Base-by-base conservation (phyloP, 2,797 vertebrate genomes). In the Arnoldichthys spilopterus region DNA sequence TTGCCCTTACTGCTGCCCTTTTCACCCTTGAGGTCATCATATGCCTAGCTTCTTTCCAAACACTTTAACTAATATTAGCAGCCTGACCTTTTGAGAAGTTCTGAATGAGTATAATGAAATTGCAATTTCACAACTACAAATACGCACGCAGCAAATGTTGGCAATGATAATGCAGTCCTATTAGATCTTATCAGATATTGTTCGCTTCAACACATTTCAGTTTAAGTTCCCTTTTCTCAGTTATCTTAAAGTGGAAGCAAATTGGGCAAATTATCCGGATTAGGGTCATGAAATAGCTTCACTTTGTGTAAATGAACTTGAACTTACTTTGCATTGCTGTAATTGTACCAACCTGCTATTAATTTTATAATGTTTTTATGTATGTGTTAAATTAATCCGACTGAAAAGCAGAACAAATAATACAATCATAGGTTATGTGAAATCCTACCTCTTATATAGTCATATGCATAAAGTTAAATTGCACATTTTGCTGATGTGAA, bases 41-140 rank as follows among this genome's bases (percentile, higher is more conserved):
- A 59, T 13, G 2, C 40, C 8, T 0, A 75, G 15, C 2, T 54
- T 58, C 13, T 2, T 15, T 20, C 8, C 8, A 37, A 16, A 67
- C 16, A 67, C 9, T 20, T 34, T n/a, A 51, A 6, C 5, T 54
- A 22, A 11, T 5, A 18, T 5, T 20, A n/a, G 49, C 18, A n/a
- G 15, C 49, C 4, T 16, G 16, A 8, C 7, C 9, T 54, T 11
- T 54, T 22, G n/a, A 54, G 51, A 56, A 54, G 11, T 28, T 75
- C 1, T 54, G 8, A 59, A 13, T 69, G 53, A 59, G 24, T 43
- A 58, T 63, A 32, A 71, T 24, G 6, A 43, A 1, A 13, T 26
- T 61, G n/a, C n/a, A n/a, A n/a, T 37, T 78, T 72, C 26, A 30
- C 32, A 53, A 45, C 11, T 13, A 11, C 16, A 34, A 34, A 77